These are phyloP conservation scores for Drosophila azteca DNA, from an alignment of 1,140 invertebrate species.

Conservation along the genomic window DNA sequence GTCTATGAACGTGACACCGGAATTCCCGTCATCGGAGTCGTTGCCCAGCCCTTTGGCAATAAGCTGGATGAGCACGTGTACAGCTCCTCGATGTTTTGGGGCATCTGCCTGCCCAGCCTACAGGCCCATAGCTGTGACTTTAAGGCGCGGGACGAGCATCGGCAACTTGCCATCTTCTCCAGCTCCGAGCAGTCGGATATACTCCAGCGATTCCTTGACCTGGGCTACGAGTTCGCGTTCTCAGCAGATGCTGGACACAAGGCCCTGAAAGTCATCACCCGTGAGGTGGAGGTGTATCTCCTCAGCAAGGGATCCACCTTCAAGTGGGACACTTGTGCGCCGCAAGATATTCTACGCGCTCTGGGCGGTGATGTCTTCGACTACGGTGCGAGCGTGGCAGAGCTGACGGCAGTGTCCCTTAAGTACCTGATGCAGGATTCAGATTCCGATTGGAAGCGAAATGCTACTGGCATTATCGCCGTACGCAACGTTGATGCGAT, in stretches of 20 bases:
- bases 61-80: constrained; percentile 85
- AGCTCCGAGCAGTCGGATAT: constrained; percentile 87
- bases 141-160: constrained; percentile 58
- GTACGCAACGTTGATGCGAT: constrained; percentile 55
- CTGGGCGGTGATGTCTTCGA: constrained; percentile 88
- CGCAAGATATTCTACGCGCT: constrained; percentile 90
- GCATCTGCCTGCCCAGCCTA: constrained; percentile 84
- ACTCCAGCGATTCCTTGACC: constrained; percentile 85
- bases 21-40: constrained; percentile 91
- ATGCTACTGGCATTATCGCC: constrained; percentile 66
- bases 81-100: constrained; percentile 89
- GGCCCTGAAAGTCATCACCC: constrained; percentile 90
- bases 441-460: constrained; percentile 59
- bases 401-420: constrained; percentile 42
- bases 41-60: constrained; percentile 94
- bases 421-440: constrained; percentile 35
- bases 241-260: constrained; percentile 95
- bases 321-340: constrained; percentile 94
- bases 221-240: constrained; percentile 87
- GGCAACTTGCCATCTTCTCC: constrained; percentile 84
- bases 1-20: constrained; percentile 90
- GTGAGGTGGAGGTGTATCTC: constrained; percentile 90
- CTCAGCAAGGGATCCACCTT: constrained; percentile 91
- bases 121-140: constrained; percentile 82
- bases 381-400: constrained; percentile 82